Evolutionary conservation across 2,113 vertebrate species (phyloP).

Genomic region (Arizona elegans): DNA sequence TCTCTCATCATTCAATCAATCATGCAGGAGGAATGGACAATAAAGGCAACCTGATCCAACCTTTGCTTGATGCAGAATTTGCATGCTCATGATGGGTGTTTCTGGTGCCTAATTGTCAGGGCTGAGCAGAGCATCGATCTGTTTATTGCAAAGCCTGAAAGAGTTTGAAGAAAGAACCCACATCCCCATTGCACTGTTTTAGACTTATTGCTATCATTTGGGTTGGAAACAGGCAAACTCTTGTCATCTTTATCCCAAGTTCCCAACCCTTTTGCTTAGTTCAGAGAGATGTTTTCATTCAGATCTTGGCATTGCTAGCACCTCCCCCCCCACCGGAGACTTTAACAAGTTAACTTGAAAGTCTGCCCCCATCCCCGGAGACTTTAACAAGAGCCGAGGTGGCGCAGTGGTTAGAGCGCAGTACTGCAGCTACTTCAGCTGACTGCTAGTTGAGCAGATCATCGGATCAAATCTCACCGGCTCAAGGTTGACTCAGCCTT

Average conservation of each 20-base stretch:
- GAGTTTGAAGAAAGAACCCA: not conserved
- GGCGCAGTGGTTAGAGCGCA: no score
- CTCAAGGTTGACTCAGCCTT: no score
- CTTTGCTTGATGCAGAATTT: not conserved
- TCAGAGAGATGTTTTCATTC: not conserved
- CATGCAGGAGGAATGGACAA: not conserved
- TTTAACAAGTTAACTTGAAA: not conserved
- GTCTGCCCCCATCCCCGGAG: no score
- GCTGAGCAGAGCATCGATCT: not conserved
- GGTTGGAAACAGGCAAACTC: not conserved
- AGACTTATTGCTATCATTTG: not conserved
- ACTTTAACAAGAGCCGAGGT: no score
- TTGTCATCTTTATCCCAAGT: not conserved
- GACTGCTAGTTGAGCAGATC: no score
- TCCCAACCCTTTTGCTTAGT: not conserved
- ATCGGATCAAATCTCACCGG: no score
- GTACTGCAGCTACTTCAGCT: no score
- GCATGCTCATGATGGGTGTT: not conserved
- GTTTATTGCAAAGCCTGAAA: not conserved
- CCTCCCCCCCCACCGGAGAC: not conserved
- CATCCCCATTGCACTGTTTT: not conserved
- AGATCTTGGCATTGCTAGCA: not conserved
- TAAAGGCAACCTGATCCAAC: not conserved
- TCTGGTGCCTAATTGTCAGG: not conserved
- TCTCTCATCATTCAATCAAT: not conserved